A percentile compares a stretch with the other conserved stretches of the same genome.
Conservation (phyloP, 37 sponge, comb jelly and placozoan species). For the Crambe crambe region DNA sequence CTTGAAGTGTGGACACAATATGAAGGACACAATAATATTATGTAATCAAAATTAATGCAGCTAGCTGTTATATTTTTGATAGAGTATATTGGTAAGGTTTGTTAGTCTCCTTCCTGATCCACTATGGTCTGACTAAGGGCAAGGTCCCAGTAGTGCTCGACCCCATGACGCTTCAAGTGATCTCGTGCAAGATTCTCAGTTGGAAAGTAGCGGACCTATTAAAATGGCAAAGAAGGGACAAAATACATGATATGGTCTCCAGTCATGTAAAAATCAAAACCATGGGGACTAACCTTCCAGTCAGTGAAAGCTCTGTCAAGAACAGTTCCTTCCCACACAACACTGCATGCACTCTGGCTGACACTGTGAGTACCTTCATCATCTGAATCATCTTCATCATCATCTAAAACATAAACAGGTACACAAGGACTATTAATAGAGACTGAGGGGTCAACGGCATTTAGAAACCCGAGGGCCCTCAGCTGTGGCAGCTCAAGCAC, state of each 20-base stretch:
- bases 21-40: no score
- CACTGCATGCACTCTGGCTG: conserved; percentile 48
- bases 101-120: conserved; percentile 75
- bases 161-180: conserved; percentile 80
- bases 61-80: no score
- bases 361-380: conserved; percentile 22
- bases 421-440: not conserved
- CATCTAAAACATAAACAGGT: not conserved
- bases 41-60: no score
- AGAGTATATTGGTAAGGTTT: no score
- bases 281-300: not conserved
- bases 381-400: conserved; percentile 47
- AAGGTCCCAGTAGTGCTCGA: conserved; percentile 98
- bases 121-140: conserved; percentile 91
- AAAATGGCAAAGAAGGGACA: not conserved
- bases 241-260: not conserved
- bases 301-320: conserved; percentile 72
- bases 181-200: conserved; percentile 88
- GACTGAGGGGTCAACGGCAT: not conserved
- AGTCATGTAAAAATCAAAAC: not conserved
- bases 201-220: conserved; percentile 29
- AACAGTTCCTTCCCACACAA: conserved; percentile 81
- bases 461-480: no score
- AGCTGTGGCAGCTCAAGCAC: no score
- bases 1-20: no score